A percentile compares a stretch with the other conserved stretches of the same genome.
phyloP scores from a whole-genome alignment of 37 sponge, comb jelly and placozoan species.

The Oscarella lobularis region DNA sequence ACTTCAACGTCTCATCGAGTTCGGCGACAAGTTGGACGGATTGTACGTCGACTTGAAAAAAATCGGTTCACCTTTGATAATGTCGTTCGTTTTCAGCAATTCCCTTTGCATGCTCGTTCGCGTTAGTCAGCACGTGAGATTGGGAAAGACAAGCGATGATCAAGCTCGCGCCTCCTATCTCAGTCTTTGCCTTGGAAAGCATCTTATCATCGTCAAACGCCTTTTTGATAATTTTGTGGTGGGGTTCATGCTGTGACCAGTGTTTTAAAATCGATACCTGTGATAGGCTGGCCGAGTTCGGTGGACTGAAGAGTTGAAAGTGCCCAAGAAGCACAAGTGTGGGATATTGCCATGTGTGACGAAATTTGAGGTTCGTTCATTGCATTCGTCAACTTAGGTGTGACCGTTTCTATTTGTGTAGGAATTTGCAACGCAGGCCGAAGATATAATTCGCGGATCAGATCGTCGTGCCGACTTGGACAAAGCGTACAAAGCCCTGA shows the following conservation, averaged over 20 bases:
- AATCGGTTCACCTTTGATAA: neutral
- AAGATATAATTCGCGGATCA: conserved; percentile 28
- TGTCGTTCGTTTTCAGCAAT: conserved; percentile 32
- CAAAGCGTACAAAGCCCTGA: conserved; percentile 50
- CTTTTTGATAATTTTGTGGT: conserved; percentile 72
- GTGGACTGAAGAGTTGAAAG: conserved; percentile 39
- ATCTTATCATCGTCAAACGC: conserved; percentile 31
- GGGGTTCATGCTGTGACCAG: conserved; percentile 4
- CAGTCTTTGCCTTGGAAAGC: conserved; percentile 36
- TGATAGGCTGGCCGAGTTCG: conserved; percentile 17
- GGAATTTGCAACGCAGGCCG: conserved; percentile 56
- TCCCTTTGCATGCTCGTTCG: conserved; percentile 45
- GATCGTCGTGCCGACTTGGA: conserved; percentile 64
- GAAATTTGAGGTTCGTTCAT: conserved; percentile 16
- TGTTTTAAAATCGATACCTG: neutral
- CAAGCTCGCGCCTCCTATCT: conserved; percentile 22
- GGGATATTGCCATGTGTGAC: conserved; percentile 61
- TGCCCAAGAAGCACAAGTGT: conserved; percentile 53
- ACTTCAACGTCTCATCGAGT: conserved; percentile 52
- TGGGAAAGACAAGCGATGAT: conserved; percentile 8
- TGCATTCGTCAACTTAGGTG: neutral
- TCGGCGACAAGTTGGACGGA: conserved; percentile 61
- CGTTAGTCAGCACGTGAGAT: conserved; percentile 44
- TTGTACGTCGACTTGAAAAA: neutral
- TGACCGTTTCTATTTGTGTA: conserved; percentile 1